These are phyloP conservation scores for Pogoniulus pusillus DNA, from an alignment of 2,797 vertebrate species.

Conservation along the genomic window DNA sequence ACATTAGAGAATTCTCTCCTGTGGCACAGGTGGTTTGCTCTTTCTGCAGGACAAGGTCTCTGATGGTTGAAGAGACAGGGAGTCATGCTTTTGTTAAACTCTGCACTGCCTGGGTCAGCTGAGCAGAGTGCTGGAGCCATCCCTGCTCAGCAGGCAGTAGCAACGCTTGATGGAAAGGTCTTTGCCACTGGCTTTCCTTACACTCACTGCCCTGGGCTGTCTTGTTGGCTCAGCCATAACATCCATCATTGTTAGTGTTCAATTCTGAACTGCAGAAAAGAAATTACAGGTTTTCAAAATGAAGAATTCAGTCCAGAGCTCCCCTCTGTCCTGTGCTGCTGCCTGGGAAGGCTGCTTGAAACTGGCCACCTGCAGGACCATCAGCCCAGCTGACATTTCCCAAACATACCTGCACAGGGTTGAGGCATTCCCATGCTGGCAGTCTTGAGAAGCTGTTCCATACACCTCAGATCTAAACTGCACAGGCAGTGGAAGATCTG, in stretches of 20 bases:
- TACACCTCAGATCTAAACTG: not conserved
- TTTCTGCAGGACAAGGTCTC: not conserved
- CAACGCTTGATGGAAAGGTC: not conserved
- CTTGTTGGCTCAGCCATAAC: not conserved
- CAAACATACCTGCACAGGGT: not conserved
- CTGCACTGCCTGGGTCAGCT: not conserved
- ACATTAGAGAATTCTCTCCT: not conserved
- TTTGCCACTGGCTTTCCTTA: not conserved
- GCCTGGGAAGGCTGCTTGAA: not conserved
- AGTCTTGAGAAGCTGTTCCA: not conserved
- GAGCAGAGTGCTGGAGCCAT: not conserved
- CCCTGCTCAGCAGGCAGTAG: not conserved
- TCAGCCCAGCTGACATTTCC: not conserved
- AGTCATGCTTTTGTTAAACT: not conserved
- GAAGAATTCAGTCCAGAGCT: fast-evolving
- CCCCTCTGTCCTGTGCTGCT: not conserved
- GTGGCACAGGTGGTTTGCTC: too few species aligned
- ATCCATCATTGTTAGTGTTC: not conserved
- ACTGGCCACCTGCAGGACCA: not conserved
- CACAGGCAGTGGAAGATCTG: fast-evolving
- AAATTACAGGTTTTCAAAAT: not conserved
- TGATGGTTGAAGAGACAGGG: not conserved
- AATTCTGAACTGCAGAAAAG: not conserved
- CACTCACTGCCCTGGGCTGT: not conserved
- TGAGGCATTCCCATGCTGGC: not conserved